These are phyloP conservation scores for Sciurus niger DNA, from an alignment of 2,113 vertebrate genomes.

Conservation along the genomic window DNA sequence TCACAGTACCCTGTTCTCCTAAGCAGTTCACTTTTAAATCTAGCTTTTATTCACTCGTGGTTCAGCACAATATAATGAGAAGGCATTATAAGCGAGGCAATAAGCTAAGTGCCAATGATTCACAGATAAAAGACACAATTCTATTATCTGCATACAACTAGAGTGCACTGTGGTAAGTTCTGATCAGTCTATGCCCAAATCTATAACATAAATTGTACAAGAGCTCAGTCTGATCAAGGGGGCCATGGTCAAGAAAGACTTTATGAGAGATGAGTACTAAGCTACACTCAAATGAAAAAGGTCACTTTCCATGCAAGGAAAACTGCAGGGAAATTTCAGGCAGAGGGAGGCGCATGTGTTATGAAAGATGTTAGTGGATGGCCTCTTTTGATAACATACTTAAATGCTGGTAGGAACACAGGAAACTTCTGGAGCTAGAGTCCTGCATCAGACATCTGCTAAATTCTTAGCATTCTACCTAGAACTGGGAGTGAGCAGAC, in stretches of 20 bases:
- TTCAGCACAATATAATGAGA: slow-evolving; percentile 21
- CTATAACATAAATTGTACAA: neutral
- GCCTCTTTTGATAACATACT: neutral
- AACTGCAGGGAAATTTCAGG: neutral
- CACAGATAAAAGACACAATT: neutral
- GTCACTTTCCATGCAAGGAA: neutral
- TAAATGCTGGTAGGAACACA: neutral
- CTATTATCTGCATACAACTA: neutral
- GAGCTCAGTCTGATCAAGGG: neutral
- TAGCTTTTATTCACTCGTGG: slow-evolving; percentile 32
- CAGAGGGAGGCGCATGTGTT: neutral
- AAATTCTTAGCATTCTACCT: neutral
- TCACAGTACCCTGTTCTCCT: neutral
- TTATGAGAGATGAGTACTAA: neutral
- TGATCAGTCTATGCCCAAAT: neutral
- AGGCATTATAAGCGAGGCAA: neutral
- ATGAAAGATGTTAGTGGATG: neutral
- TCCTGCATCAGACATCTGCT: neutral
- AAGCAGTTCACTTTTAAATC: neutral
- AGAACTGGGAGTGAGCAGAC: neutral
- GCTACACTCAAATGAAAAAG: neutral
- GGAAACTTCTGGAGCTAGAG: neutral
- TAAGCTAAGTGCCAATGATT: slow-evolving; percentile 40
- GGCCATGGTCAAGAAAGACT: neutral
- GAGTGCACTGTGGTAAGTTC: neutral